A percentile compares a stretch with the other conserved stretches of the same genome.
These are phyloP conservation scores for Halcyon smyrnensis DNA, from an alignment of 2,797 vertebrate genomes.

Conservation along the genomic window DNA sequence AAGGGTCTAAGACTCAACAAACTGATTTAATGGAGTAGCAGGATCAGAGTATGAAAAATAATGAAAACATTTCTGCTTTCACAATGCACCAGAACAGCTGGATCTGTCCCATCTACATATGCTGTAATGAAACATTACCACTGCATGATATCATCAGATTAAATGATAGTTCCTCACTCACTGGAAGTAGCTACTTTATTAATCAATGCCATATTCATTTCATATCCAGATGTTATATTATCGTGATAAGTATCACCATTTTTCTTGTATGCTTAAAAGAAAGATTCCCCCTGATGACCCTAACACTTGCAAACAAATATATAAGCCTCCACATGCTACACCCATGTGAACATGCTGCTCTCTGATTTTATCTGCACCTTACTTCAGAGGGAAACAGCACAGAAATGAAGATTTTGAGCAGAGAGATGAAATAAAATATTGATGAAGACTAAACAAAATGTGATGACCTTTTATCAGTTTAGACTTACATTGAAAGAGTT, in stretches of 20 bases:
- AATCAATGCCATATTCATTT: background rate
- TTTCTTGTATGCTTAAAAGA: background rate
- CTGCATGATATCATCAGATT: background rate
- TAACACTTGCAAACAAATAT: background rate
- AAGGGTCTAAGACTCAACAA: background rate
- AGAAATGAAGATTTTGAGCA: background rate
- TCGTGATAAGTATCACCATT: background rate
- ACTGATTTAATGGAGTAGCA: background rate
- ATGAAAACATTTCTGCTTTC: background rate
- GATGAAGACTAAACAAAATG: background rate
- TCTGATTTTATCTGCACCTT: background rate
- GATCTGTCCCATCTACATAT: background rate
- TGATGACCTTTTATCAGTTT: background rate
- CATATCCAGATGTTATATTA: background rate
- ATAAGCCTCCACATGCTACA: background rate
- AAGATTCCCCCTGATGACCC: background rate
- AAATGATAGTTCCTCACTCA: background rate
- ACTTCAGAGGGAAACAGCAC: background rate
- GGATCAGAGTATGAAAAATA: background rate
- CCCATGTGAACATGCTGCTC: background rate
- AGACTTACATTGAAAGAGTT: background rate
- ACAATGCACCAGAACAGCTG: background rate
- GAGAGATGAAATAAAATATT: background rate
- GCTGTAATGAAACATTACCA: background rate
- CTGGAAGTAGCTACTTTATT: background rate